phyloP scores from a whole-genome alignment of 1,140 invertebrate species.

The Drosophila triauraria region DNA sequence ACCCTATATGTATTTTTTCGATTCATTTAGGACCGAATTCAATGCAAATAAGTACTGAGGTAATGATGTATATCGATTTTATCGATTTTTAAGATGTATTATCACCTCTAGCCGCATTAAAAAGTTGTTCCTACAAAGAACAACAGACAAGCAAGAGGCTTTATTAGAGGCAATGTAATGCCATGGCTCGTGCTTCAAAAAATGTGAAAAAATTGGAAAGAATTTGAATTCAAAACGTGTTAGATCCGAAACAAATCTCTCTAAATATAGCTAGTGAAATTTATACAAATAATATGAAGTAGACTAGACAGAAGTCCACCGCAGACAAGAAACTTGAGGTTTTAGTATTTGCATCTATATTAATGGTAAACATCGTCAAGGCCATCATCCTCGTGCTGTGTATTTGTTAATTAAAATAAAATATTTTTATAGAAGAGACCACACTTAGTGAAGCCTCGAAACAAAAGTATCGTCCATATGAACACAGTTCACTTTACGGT shows the following conservation, averaged over 20 bases:
- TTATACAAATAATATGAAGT: constrained; percentile 6
- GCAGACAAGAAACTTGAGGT: background rate
- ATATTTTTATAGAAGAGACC: background rate
- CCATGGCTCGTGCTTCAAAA: too few species aligned
- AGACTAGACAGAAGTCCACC: background rate
- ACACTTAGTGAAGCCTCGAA: background rate
- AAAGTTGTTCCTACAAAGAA: too few species aligned
- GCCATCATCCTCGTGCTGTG: background rate
- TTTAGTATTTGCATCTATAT: background rate
- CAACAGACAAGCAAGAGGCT: too few species aligned
- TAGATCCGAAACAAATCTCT: background rate
- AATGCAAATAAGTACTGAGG: too few species aligned
- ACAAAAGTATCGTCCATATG: background rate
- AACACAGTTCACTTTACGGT: too few species aligned
- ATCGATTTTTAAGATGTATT: too few species aligned
- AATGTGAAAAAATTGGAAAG: background rate
- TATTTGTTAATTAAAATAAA: background rate
- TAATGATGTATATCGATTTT: too few species aligned
- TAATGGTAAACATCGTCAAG: background rate
- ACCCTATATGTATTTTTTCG: too few species aligned
- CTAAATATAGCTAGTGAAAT: constrained; percentile 2
- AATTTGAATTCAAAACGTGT: background rate
- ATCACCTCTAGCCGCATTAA: too few species aligned
- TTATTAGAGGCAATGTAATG: background rate
- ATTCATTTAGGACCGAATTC: too few species aligned